Percentiles rank a stretch among this genome's conserved stretches.
These are phyloP conservation scores for Pseudomyrmex sp. DNA, from an alignment of 1,140 invertebrate genomes.

Conservation along the genomic window DNA sequence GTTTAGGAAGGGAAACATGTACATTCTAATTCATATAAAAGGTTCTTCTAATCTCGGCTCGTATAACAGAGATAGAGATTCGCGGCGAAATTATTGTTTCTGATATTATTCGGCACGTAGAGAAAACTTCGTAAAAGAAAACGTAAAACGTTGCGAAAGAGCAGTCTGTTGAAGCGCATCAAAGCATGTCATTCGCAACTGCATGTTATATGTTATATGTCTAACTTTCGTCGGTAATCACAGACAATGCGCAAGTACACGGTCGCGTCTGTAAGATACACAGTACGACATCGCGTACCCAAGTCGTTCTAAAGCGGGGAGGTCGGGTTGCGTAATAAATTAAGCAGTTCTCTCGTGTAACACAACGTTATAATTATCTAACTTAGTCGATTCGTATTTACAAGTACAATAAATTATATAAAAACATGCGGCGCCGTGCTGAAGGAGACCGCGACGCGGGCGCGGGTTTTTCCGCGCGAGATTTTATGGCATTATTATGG, in stretches of 20 bases:
- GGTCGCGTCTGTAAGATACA: not conserved
- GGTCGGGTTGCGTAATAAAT: slow-evolving; percentile 60
- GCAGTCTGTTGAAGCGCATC: not conserved
- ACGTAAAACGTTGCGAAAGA: not conserved
- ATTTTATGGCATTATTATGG: slow-evolving; percentile 71
- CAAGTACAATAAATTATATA: slow-evolving; percentile 73
- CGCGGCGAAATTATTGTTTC: not conserved
- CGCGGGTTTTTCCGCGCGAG: slow-evolving; percentile 39
- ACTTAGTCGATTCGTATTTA: slow-evolving; percentile 71
- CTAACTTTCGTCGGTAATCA: slow-evolving; percentile 28
- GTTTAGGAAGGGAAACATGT: not conserved
- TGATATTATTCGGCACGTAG: not conserved
- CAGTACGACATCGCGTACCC: not conserved
- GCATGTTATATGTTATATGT: slow-evolving; percentile 19
- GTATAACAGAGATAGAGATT: not conserved
- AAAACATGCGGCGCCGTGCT: slow-evolving; percentile 38
- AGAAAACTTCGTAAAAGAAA: slow-evolving; percentile 4
- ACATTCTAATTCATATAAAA: slow-evolving; percentile 5
- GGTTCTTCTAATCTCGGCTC: not conserved
- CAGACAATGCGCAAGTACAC: slow-evolving; percentile 27
- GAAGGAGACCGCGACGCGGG: not conserved
- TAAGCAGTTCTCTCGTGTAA: slow-evolving; percentile 49
- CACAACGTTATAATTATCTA: slow-evolving; percentile 61
- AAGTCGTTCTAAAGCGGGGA: not conserved
- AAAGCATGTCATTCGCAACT: slow-evolving; percentile 16